Base-by-base conservation (phyloP, 2,797 vertebrate species). In the Diplodus sargus region DNA sequence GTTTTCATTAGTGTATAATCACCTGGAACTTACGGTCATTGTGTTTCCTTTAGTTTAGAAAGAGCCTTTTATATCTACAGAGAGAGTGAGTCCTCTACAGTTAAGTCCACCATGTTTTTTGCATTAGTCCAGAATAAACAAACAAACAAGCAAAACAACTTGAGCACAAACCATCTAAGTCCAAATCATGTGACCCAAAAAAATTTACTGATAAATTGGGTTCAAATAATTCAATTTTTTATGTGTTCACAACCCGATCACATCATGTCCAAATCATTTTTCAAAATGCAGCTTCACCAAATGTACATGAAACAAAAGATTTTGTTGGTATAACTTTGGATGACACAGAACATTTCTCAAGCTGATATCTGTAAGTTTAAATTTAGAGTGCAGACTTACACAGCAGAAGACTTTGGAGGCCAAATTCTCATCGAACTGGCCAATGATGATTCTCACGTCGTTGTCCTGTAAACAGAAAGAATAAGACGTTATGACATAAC, bases 381-480 rank as follows among this genome's bases (percentile, higher is more conserved):
- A 34, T 45, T 15, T 0, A 25, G 7, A 56, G 10, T 23, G 60
- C 25, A 8, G 90, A 98, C 98, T 99, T 95, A 99, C 98, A 83
- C 98, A 99, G 83, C 98, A 99, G 93, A 99, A 99, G 86, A 99
- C 98, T 96, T 98, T 99, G 69, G 97, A 97, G 66, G 98, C 98
- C 95, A 98, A 95, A 92, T 98, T 95, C 91, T 99, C 98, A 82
- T 99, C 97, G 94, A 99, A 99, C 93, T 99, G 98, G 59, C 98
- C 98, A 48, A 99, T 97, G 83, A 99, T 99, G 93, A 99, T 99
- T 88, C 98, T 95, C 81, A 99, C 98, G 0, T 99, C 98, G 20
- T 98, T 99, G 76, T 97, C 96, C 98, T 99, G 82, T 43, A 92
- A 76, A 90, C 72, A 92, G 85, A 78, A 58, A 23, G 43, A 49